Evolutionary conservation across 2,113 vertebrate genomes (phyloP), one percentile per base, ranked within the genome.

Genomic region (Sander lucioperca): DNA sequence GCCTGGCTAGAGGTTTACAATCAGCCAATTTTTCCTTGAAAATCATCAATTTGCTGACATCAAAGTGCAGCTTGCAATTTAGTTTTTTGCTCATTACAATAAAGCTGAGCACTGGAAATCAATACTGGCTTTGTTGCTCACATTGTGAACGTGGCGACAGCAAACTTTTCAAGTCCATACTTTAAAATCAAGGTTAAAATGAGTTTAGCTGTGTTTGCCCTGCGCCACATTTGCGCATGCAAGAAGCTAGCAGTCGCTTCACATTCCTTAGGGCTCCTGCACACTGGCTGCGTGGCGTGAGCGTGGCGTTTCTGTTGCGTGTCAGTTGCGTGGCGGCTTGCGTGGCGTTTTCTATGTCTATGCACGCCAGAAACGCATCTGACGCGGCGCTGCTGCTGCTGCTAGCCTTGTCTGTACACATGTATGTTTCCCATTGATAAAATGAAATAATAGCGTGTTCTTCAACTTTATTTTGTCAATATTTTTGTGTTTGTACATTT

Each of bases 11-110:
- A 23, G 6, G 11, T 63, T 74, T 61, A 57, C 23, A 33, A 45
- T 53, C 56, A 64, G 33, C 1, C 6, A 39, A 33, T 43, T 27
- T 73, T 73, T 54, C 13, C 13, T 50, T 57, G 6, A 8, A 0
- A 57, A 57, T 27, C 23, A 45, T 33, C 53, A 51, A 30, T 73
- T 80, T 51, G 21, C 48, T 39, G 12, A 11, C 65, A 13, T 76
- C 65, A 74, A 80, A 73, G 0, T 50, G 61, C 53, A 33, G 54
- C 58, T 65, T 71, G 27, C 6, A 77, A 48, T 77, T 73, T 62
- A 9, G 30, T 18, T n/a, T 71, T 62, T 50, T 25, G 18, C 23
- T 71, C 71, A 77, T 77, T 74, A 64, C 45, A 83, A 19, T 62
- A 27, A 74, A 56, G 33, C 13, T 12, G n/a, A 65, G 10, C 13